phyloP scores from a whole-genome alignment of 2,113 vertebrate species.

The Acanthochromis polyacanthus region DNA sequence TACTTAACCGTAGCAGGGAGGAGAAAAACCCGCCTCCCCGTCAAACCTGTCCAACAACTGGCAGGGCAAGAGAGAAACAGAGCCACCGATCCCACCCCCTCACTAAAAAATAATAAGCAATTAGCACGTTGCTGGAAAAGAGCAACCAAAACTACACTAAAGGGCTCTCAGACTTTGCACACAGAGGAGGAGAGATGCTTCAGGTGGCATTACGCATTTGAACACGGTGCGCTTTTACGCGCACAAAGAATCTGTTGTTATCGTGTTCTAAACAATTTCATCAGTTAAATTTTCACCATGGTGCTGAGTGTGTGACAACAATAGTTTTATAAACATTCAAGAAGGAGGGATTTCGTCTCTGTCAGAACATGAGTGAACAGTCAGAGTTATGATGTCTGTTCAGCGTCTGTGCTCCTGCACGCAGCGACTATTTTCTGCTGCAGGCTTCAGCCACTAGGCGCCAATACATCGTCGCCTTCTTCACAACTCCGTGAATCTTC shows the following conservation, averaged over 20 bases:
- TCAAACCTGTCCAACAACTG: constrained; percentile 69
- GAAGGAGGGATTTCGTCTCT: not conserved
- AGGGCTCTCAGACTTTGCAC: not conserved
- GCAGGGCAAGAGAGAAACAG: not conserved
- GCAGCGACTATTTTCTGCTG: not conserved
- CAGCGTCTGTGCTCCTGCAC: too few species aligned
- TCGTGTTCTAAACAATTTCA: not conserved
- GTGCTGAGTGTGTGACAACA: not conserved
- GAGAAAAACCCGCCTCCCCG: constrained; percentile 57
- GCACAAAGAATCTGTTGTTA: not conserved
- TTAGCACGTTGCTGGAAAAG: constrained; percentile 36
- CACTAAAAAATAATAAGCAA: constrained; percentile 25
- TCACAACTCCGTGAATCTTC: too few species aligned
- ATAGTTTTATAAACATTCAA: not conserved
- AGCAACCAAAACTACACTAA: constrained; percentile 15
- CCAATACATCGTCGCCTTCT: not conserved
- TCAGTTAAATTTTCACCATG: not conserved
- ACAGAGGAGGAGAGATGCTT: constrained; percentile 2
- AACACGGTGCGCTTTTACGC: constrained; percentile 1
- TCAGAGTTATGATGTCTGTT: too few species aligned
- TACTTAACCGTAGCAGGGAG: constrained; percentile 77
- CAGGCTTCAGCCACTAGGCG: constrained; percentile 33
- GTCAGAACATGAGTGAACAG: not conserved
- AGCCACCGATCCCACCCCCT: constrained; percentile 14
- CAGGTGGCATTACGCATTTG: constrained; percentile 17